These are phyloP conservation scores for Holcopasites calliopsidis DNA, from an alignment of 1,140 invertebrate species.

Conservation along the genomic window DNA sequence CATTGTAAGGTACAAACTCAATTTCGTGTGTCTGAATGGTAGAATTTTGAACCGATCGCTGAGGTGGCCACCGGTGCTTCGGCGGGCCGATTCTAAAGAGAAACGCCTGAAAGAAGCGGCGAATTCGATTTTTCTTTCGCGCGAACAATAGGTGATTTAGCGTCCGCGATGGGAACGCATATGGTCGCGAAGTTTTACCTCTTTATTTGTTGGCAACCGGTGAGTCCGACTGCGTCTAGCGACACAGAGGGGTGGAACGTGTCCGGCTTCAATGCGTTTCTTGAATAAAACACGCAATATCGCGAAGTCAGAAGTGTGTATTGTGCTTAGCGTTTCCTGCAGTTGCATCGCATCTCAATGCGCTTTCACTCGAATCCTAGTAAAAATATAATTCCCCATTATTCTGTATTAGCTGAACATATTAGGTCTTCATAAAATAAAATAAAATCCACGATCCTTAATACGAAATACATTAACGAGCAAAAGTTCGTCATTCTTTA, in stretches of 20 bases:
- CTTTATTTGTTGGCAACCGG: not conserved
- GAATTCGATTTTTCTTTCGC: conserved; percentile 14
- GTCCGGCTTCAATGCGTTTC: conserved; percentile 5
- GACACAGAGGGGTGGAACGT: not conserved
- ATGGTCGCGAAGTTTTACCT: conserved; percentile 9
- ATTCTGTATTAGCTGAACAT: too few relatives aligned
- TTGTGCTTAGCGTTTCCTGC: not conserved
- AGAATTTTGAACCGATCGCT: not conserved
- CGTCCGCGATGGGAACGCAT: conserved; percentile 26
- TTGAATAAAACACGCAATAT: not conserved
- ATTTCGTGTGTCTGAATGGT: not conserved
- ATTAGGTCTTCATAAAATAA: too few relatives aligned
- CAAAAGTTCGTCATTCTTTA: too few relatives aligned
- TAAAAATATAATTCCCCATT: too few relatives aligned
- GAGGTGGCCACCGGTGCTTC: not conserved
- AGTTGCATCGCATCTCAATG: not conserved
- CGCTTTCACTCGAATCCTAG: not conserved
- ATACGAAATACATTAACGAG: too few relatives aligned
- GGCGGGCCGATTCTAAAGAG: not conserved
- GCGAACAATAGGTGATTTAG: conserved; percentile 41
- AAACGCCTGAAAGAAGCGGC: not conserved
- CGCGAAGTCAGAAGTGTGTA: not conserved
- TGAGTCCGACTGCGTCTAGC: not conserved
- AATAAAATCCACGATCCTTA: too few relatives aligned
- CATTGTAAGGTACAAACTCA: not conserved